A percentile compares a stretch with the other conserved stretches of the same genome.
Evolutionary conservation across 35 echinoderm and acorn worm genomes (phyloP).

Genomic region (Ophiothrix spiculata): DNA sequence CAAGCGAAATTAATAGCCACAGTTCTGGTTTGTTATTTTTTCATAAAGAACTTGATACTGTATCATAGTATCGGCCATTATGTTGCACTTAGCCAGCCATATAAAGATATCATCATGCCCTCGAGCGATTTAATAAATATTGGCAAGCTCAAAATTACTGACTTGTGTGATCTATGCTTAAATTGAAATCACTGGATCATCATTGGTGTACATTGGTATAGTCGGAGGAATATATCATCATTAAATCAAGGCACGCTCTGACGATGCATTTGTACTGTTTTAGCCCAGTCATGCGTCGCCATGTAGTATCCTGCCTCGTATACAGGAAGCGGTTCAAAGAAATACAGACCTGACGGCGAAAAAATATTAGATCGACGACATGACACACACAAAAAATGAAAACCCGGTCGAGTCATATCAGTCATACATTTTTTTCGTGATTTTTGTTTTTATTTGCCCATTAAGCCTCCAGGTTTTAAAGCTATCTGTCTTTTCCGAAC

Average conservation of each 20-base stretch:
- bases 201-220: not conserved
- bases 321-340: not conserved
- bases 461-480: not conserved
- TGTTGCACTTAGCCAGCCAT: too few species aligned
- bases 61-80: too few species aligned
- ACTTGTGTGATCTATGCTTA: not conserved
- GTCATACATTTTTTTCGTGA: conserved; percentile 1
- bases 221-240: not conserved
- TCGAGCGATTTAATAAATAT: too few species aligned
- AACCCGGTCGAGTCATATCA: conserved; percentile 2
- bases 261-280: not conserved
- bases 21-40: not conserved
- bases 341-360: not conserved
- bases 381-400: too few species aligned
- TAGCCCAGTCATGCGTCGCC: not conserved
- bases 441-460: conserved; percentile 9
- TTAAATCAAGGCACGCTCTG: not conserved
- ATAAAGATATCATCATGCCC: too few species aligned
- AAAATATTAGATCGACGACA: not conserved
- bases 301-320: not conserved
- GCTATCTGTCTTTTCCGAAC: not conserved
- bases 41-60: too few species aligned
- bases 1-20: not conserved
- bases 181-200: not conserved
- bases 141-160: too few species aligned